phyloP scores from a whole-genome alignment of 2,888 invertebrate genomes.

The Mycalesis mineus region DNA sequence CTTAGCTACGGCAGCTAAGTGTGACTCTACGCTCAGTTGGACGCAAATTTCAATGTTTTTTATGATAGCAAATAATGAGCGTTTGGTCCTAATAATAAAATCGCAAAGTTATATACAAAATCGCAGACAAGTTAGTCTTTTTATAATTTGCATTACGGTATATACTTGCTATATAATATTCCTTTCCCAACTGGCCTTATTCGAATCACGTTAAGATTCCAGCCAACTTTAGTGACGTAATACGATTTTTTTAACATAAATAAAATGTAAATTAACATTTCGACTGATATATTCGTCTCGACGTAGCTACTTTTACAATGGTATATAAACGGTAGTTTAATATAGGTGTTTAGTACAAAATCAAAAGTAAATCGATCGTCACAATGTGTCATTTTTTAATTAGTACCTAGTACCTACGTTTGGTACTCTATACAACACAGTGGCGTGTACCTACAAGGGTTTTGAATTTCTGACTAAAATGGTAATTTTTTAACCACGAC shows the following conservation, averaged over 20 bases:
- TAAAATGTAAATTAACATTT: conserved; percentile 65
- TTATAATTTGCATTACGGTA: conserved; percentile 18
- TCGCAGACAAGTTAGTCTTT: conserved; percentile 8
- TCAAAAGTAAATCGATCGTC: conserved; percentile 36
- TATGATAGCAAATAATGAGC: too few species aligned
- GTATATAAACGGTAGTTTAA: conserved; percentile 63
- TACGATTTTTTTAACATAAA: conserved; percentile 43
- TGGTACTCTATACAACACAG: neutral
- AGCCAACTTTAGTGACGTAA: conserved; percentile 56
- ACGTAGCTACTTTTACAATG: conserved; percentile 66
- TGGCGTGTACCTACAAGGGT: too few species aligned
- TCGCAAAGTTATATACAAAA: conserved; percentile 4
- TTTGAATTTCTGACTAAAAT: too few species aligned
- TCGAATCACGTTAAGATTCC: conserved; percentile 66
- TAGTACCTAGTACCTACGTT: neutral
- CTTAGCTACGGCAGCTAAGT: conserved; percentile 9
- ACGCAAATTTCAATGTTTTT: too few species aligned
- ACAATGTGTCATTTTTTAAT: conserved; percentile 24
- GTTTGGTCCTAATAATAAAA: neutral
- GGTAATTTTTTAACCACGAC: too few species aligned
- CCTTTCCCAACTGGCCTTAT: conserved; percentile 53
- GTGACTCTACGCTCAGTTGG: neutral
- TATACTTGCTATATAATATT: conserved; percentile 16
- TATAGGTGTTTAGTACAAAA: conserved; percentile 76
- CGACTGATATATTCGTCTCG: conserved; percentile 75